Evolutionary conservation across 2,797 vertebrate genomes (phyloP).

Genomic region (Morus bassanus): DNA sequence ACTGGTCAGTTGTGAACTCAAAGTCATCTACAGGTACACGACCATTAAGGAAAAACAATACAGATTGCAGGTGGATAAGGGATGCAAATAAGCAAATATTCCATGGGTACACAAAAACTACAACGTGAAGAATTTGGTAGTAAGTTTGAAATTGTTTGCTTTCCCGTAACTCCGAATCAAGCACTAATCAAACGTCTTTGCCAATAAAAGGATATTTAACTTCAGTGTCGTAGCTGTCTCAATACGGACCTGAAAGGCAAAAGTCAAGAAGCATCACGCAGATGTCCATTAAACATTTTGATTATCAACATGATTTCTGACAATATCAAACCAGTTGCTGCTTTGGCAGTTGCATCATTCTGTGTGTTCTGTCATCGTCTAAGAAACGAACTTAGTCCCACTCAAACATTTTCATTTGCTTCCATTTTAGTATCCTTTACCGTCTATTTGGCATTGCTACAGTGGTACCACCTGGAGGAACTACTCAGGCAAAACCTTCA

Average conservation of each 20-base stretch:
- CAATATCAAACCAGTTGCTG: neutral
- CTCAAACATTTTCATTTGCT: neutral
- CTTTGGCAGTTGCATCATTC: neutral
- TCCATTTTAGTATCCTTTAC: neutral
- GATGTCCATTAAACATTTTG: neutral
- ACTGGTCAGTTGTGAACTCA: conserved; percentile 96
- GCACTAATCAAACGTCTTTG: neutral
- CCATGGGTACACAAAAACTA: neutral
- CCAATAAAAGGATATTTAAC: conserved; percentile 91
- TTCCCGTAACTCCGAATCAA: neutral
- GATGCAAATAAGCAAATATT: neutral
- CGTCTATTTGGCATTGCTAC: neutral
- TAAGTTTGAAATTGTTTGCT: neutral
- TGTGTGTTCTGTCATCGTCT: neutral
- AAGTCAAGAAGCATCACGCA: neutral
- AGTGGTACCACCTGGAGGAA: neutral
- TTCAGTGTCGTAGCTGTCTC: conserved; percentile 96
- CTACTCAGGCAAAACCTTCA: neutral
- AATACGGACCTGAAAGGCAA: conserved; percentile 87
- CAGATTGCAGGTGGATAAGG: accelerated
- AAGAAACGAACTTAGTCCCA: neutral
- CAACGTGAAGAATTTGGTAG: neutral
- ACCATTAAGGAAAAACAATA: conserved; percentile 78
- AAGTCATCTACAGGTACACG: conserved; percentile 94
- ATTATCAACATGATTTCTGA: neutral